Percentiles rank a stretch among this genome's conserved stretches.
Evolutionary conservation across 2,888 invertebrate species (phyloP).

Genomic region (Petrolisthes manimaculis): DNA sequence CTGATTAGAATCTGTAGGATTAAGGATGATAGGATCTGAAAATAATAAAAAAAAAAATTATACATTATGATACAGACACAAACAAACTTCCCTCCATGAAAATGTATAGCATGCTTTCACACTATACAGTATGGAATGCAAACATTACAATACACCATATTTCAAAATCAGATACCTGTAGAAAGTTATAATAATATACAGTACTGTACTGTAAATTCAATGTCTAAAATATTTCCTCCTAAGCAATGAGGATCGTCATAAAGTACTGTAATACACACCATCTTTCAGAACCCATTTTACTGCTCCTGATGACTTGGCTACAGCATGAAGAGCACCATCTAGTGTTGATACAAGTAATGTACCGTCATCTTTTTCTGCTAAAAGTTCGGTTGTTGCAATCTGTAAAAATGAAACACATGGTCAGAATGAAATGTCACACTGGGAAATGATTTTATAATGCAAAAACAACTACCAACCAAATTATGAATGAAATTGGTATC

Average conservation of each 20-base stretch:
- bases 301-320: conserved; percentile 86
- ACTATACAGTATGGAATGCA: too few relatives aligned
- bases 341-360: conserved; percentile 88
- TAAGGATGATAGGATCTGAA: conserved; percentile 50
- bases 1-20: conserved; percentile 51
- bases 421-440: neutral
- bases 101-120: too few relatives aligned
- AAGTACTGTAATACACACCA: conserved; percentile 46
- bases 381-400: conserved; percentile 56
- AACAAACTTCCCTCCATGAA: too few relatives aligned
- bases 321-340: conserved; percentile 91
- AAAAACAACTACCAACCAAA: too few relatives aligned
- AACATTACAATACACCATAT: neutral
- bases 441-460: too few relatives aligned
- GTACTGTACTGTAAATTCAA: neutral
- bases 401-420: conserved; percentile 20
- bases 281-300: conserved; percentile 87
- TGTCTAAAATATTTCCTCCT: neutral
- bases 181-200: neutral
- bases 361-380: conserved; percentile 54
- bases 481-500: too few relatives aligned
- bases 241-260: neutral
- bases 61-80: too few relatives aligned
- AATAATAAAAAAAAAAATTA: neutral
- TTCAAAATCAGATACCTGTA: neutral